Evolutionary conservation across 92 coral and sea anemone genomes (phyloP).

Genomic region (Phenganax marumi): DNA sequence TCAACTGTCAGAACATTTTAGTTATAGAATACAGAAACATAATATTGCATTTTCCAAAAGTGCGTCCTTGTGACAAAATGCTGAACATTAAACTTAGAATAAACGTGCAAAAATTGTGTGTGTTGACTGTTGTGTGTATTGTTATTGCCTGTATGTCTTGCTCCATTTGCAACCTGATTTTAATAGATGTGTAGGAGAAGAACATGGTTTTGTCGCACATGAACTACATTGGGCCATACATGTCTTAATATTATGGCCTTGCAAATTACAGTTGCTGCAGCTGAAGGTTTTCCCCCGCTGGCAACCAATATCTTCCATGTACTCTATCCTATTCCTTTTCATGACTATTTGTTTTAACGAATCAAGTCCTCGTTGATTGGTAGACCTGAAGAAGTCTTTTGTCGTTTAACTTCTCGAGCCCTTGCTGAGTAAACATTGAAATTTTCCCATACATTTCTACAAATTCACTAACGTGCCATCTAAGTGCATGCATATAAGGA

Average conservation of each 20-base stretch:
- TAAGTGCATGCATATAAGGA: conserved; percentile 40
- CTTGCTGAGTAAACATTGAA: conserved; percentile 44
- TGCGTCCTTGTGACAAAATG: too few relatives aligned
- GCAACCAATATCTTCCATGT: conserved; percentile 48
- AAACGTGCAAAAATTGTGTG: too few relatives aligned
- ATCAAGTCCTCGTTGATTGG: conserved; percentile 52
- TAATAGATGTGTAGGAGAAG: conserved; percentile 23
- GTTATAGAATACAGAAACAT: too few relatives aligned
- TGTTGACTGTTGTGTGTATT: not conserved
- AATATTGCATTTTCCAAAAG: too few relatives aligned
- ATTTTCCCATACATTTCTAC: conserved; percentile 41
- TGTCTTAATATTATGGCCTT: conserved; percentile 53
- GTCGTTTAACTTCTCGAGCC: conserved; percentile 58
- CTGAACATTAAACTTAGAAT: too few relatives aligned
- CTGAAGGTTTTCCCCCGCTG: conserved; percentile 25
- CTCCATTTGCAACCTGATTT: conserved; percentile 25
- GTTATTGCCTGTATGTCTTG: conserved; percentile 16
- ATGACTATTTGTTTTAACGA: conserved; percentile 37
- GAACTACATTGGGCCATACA: conserved; percentile 41
- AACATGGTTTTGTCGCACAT: conserved; percentile 29
- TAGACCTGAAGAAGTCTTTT: conserved; percentile 51
- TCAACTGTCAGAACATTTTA: too few relatives aligned
- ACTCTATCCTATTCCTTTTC: conserved; percentile 48
- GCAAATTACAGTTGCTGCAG: conserved; percentile 41
- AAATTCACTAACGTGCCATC: conserved; percentile 53